Conservation (phyloP, 2,888 invertebrate species). For the Sialis lutaria region DNA sequence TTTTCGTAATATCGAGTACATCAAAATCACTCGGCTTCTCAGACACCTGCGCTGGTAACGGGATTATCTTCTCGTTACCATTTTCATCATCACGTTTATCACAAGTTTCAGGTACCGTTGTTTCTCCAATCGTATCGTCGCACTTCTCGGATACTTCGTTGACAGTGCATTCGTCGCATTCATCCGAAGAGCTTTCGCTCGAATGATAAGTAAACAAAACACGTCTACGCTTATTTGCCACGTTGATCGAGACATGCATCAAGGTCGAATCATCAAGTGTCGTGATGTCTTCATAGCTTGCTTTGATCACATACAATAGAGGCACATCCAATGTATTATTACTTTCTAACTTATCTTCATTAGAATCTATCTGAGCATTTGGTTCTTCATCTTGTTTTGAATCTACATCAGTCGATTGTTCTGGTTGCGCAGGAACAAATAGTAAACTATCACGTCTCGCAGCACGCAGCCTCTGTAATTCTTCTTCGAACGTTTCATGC, state of each 20-base stretch:
- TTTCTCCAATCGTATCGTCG: background rate
- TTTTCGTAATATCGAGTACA: no score
- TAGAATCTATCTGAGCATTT: background rate
- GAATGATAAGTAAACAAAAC: background rate
- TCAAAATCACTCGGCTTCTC: no score
- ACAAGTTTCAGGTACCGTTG: background rate
- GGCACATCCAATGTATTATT: background rate
- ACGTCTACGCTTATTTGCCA: no score
- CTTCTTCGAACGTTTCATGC: conserved; percentile 34
- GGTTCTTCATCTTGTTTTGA: background rate
- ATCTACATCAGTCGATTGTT: conserved; percentile 1
- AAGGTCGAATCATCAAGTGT: background rate
- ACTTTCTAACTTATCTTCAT: no score
- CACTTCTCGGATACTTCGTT: background rate
- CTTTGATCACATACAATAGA: background rate
- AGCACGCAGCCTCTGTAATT: conserved; percentile 29
- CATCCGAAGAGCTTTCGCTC: background rate
- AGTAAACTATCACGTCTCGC: conserved; percentile 24
- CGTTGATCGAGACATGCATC: no score
- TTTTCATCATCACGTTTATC: no score
- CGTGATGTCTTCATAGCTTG: background rate
- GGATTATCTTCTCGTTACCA: no score
- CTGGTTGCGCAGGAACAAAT: conserved; percentile 20
- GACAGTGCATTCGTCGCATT: background rate
- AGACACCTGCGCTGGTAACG: no score